Base-by-base conservation (phyloP, 2,888 invertebrate species). In the Tachina fera region DNA sequence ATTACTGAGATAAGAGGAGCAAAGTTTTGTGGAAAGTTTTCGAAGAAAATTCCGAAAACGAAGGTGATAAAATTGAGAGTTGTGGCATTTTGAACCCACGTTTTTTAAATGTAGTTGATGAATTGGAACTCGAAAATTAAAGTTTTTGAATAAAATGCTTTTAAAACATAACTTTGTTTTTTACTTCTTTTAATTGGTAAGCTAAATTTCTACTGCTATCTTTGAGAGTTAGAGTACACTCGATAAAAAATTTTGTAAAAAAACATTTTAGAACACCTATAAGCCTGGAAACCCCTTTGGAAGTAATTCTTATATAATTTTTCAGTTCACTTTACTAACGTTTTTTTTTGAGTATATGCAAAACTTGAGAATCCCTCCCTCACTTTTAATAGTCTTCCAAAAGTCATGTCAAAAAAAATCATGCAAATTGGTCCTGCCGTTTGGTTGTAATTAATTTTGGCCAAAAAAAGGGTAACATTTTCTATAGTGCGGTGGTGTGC, bases 81-180 rank as follows among this genome's bases (percentile, higher is more conserved):
- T 19, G 56, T 19, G 56, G 16, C 22, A 56, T 61, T 41, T 61
- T 61, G 41, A 61, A 31, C 61, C 22, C 61, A n/a, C 9, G 61
- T 41, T 19, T 41, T 61, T 61, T 39, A 41, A 61, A 61, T 61
- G 31, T 61, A 61, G 41, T 61, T 61, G n/a, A 61, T n/a, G n/a
- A n/a, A n/a, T 61, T 61, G 13, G 61, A 61, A 61, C 11, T 56
- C 31, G 22, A 19, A 56, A 56, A 56, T 56, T 22, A 22, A 22
- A 58, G n/a, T 22, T 58, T 53, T 16, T 53, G 14, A 53, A 53
- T 53, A 53, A 53, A 53, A 53, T 22, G 9, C 19, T n/a, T 53
- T 53, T 19, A 53, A 53, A 19, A 53, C 16, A 16, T 53, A 16
- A 16, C 19, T 53, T 53, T 53, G 53, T 19, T 53, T n/a, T 16